Evolutionary conservation across 2,888 invertebrate genomes (phyloP).

Genomic region (Tetanocera ferruginea): DNA sequence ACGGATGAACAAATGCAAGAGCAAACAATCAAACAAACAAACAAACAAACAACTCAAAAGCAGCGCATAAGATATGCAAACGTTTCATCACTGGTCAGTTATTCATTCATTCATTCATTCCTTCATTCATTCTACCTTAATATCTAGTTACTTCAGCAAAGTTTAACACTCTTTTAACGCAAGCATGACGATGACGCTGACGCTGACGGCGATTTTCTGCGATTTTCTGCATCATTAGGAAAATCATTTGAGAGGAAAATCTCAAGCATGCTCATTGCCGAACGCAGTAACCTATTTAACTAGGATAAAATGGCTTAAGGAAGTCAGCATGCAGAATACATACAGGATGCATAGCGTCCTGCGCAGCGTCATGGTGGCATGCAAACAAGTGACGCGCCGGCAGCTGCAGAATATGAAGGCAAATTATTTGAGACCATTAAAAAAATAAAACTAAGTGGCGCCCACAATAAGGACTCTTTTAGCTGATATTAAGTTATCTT

Average conservation of each 20-base stretch:
- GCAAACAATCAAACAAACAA: background rate
- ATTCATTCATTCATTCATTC: background rate
- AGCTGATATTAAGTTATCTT: too few species aligned
- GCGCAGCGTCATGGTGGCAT: background rate
- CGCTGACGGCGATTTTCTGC: background rate
- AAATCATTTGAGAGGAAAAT: slow-evolving; percentile 29
- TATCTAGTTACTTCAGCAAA: background rate
- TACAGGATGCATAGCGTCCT: background rate
- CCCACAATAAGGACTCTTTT: background rate
- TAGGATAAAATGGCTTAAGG: background rate
- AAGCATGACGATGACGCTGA: background rate
- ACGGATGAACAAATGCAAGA: background rate
- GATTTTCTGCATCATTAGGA: slow-evolving; percentile 35
- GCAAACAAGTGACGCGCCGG: background rate
- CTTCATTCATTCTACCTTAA: background rate
- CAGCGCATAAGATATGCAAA: slow-evolving; percentile 14
- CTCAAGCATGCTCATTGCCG: background rate
- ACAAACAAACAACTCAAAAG: slow-evolving; percentile 8
- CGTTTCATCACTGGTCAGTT: background rate
- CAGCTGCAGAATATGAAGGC: background rate
- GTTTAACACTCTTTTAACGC: too few species aligned
- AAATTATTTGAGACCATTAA: background rate
- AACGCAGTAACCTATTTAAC: background rate
- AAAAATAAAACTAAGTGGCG: background rate
- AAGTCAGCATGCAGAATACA: background rate